Conservation (phyloP, 64 coral and sea anemone species). For the Stichodactyla mertensii region DNA sequence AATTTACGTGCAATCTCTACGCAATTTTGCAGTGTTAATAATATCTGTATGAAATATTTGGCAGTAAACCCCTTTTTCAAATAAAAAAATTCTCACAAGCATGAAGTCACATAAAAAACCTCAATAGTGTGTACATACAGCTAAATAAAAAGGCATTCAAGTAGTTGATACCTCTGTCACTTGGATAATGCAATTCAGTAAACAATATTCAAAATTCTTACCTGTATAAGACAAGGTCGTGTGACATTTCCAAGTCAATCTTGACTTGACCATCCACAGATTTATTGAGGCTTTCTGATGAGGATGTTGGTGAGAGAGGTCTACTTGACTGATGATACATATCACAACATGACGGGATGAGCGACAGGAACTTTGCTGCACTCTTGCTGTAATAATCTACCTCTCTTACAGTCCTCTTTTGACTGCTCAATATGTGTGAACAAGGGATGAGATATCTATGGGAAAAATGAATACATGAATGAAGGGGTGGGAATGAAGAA, state of each 20-base stretch:
- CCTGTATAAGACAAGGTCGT: conserved; percentile 74
- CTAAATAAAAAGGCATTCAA: background rate
- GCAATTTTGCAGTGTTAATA: too few species aligned
- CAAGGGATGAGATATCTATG: conserved; percentile 84
- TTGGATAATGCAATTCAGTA: background rate
- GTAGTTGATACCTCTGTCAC: background rate
- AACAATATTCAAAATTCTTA: background rate
- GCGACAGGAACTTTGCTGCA: conserved; percentile 80
- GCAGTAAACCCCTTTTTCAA: too few species aligned
- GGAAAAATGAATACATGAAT: background rate
- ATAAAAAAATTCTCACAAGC: too few species aligned
- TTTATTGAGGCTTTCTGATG: conserved; percentile 54
- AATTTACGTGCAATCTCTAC: too few species aligned
- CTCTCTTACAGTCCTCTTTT: conserved; percentile 84
- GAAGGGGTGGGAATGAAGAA: background rate
- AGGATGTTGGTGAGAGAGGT: conserved; percentile 45
- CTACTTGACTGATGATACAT: conserved; percentile 20
- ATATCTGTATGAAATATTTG: too few species aligned
- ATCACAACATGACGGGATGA: conserved; percentile 78
- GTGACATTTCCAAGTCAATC: conserved; percentile 65
- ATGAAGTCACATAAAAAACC: too few species aligned
- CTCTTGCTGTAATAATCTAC: conserved; percentile 96
- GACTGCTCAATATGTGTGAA: conserved; percentile 90
- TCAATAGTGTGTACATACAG: too few species aligned
- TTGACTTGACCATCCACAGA: conserved; percentile 51